phyloP scores from a whole-genome alignment of 2,797 vertebrate species.

The Silurus lanzhouensis region DNA sequence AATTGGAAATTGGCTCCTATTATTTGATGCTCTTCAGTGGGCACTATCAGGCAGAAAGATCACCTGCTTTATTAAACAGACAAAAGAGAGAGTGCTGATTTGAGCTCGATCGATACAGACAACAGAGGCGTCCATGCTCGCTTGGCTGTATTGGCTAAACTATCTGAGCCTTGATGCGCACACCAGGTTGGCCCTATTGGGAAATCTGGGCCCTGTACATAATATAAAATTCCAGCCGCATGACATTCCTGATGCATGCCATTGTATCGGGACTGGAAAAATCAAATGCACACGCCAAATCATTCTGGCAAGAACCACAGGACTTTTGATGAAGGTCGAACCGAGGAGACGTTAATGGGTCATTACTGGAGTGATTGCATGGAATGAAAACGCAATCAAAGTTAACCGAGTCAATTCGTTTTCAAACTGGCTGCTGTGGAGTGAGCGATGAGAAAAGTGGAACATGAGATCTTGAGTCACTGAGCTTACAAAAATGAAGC shows the following conservation, averaged over 20 bases:
- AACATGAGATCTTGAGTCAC: not conserved
- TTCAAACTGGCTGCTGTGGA: not conserved
- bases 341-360: not conserved
- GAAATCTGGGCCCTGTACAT: not conserved
- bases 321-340: conserved; percentile 8
- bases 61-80: conserved; percentile 54
- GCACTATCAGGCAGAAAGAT: conserved; percentile 45
- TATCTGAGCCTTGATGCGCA: not conserved
- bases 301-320: not conserved
- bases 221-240: not conserved
- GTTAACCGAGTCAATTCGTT: not conserved
- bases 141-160: conserved; percentile 25
- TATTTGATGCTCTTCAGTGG: not conserved
- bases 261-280: not conserved
- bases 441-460: not conserved
- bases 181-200: not conserved
- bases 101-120: conserved; percentile 53
- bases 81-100: conserved; percentile 33
- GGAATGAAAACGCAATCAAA: conserved; percentile 1
- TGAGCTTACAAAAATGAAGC: not conserved
- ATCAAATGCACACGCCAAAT: not conserved
- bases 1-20: not conserved
- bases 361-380: conserved; percentile 4
- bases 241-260: not conserved
- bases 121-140: conserved; percentile 20